A percentile compares a stretch with the other conserved stretches of the same genome.
phyloP scores from a whole-genome alignment of 2,113 vertebrate genomes.

The Oriolus oriolus region DNA sequence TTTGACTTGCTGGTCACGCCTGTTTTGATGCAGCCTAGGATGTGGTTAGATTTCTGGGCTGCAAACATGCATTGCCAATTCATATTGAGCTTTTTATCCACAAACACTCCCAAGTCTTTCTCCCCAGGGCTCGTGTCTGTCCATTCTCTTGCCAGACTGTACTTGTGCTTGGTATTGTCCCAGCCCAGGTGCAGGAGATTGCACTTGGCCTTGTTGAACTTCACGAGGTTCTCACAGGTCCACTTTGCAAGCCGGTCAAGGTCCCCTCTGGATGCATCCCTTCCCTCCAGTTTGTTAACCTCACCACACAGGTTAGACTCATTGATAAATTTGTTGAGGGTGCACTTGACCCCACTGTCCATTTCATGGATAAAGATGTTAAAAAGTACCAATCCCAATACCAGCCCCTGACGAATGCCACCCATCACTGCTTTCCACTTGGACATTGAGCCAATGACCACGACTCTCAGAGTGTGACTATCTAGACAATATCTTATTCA shows the following conservation, averaged over 20 bases:
- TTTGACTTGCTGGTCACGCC: not conserved
- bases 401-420: not conserved
- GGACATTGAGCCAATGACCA: not conserved
- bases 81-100: not conserved
- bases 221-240: not conserved
- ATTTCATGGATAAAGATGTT: not conserved
- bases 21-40: not conserved
- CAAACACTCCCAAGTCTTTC: not conserved
- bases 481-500: not conserved
- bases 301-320: not conserved
- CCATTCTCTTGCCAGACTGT: not conserved
- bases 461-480: not conserved
- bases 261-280: not conserved
- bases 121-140: rapidly evolving
- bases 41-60: not conserved
- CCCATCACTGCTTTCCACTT: not conserved
- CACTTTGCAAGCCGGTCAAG: not conserved
- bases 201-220: not conserved
- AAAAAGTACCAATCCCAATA: not conserved
- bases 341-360: rapidly evolving
- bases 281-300: not conserved
- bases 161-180: not conserved
- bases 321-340: not conserved
- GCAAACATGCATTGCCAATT: not conserved
- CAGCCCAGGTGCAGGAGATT: not conserved